Evolutionary conservation across 2,113 vertebrate species (phyloP), one percentile per base, ranked within the genome.

Genomic region (Pelmatolapia mariae): DNA sequence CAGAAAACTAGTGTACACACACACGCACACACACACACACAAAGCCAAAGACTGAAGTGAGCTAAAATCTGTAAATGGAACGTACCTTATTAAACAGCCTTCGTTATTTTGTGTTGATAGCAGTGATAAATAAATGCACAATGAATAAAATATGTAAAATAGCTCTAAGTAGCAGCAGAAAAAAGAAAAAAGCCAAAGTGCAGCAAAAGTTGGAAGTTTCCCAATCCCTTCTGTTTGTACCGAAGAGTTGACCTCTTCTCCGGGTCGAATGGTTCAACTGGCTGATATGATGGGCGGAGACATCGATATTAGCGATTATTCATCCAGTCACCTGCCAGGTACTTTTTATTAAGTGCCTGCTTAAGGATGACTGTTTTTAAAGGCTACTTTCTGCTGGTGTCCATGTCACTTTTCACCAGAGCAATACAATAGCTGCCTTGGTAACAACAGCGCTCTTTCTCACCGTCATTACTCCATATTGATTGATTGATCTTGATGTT

Each of bases 41-140:
- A 59, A 6, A 59, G 26, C 26, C 29, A 63, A 33, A 11, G 29
- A 63, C 29, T 36, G 9, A 63, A 12, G 33, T 40, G 61, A 66
- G 4, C 18, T 38, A 38, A 68, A 38, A 8, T 5, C 63, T 8
- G 19, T 38, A 12, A 38, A 38, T 38, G 10, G 19, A 66, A 13
- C 0, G 1, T 4, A 22, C 19, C 33, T 68, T n/a, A 13, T 68
- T 13, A 22, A 38, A 22, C n/a, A 40, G 6, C 19, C 7, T 13
- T 1, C 1, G 11, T 8, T 36, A 68, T 0, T 66, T 68, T 36
- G 33, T 2, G 10, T 63, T 0, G 6, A 36, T 9, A 36, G 31
- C 59, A 63, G 29, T 66, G 18, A 2, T 38, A 61, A 61, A 61
- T 31, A 66, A 66, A 66, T 66, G 10, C 33, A 38, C 7, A 68